These are phyloP conservation scores for Choloepus didactylus DNA, from an alignment of 2,797 vertebrate species.

Conservation along the genomic window DNA sequence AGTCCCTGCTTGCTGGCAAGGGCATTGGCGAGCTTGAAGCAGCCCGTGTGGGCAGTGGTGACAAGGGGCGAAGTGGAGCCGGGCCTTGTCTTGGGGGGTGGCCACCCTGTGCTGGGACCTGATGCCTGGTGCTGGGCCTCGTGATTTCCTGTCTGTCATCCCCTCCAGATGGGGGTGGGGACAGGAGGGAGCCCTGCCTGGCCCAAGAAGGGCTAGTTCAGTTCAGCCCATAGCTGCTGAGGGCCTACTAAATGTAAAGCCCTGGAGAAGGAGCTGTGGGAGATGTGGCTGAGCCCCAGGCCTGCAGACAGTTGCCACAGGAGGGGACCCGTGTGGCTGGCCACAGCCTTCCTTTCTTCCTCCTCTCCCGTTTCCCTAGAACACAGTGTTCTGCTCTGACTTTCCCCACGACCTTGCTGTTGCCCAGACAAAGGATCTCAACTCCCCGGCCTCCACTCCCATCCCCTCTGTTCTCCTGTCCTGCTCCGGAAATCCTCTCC, in stretches of 20 bases:
- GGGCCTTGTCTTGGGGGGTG: background rate
- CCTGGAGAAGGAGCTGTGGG: background rate
- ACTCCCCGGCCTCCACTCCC: background rate
- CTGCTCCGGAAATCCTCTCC: constrained; percentile 53
- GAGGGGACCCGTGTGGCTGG: background rate
- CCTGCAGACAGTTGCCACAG: background rate
- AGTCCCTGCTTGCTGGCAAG: constrained; percentile 40
- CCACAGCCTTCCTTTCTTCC: background rate
- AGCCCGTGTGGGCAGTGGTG: background rate
- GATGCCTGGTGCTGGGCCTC: background rate
- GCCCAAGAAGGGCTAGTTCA: background rate
- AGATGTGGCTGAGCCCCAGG: background rate
- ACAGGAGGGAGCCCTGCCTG: background rate
- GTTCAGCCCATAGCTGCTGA: background rate
- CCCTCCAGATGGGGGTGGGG: constrained; percentile 5
- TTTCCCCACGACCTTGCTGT: constrained; percentile 27
- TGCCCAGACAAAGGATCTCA: constrained; percentile 38
- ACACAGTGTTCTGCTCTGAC: constrained; percentile 51
- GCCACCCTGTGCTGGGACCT: background rate
- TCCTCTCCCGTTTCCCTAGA: background rate
- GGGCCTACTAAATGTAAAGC: background rate
- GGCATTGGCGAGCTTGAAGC: background rate
- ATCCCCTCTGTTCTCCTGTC: background rate
- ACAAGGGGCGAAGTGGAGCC: background rate
- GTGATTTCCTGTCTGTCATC: background rate